Evolutionary conservation across 2,888 invertebrate genomes (phyloP).

Genomic region (Taenaris catops): DNA sequence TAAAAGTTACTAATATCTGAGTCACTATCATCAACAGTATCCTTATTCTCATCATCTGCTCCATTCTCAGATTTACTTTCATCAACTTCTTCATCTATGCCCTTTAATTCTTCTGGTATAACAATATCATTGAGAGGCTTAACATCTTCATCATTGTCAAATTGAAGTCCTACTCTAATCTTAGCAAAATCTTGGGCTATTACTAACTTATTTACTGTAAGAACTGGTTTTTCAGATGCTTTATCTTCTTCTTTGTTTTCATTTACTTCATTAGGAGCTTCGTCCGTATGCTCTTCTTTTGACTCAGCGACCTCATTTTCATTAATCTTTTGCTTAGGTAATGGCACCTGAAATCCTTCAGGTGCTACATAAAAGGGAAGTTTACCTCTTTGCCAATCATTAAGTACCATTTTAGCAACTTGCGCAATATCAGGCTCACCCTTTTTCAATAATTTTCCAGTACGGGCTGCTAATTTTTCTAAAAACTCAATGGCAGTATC

Average conservation of each 20-base stretch:
- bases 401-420: conserved; percentile 96
- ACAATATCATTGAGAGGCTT: conserved; percentile 77
- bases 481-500: conserved; percentile 91
- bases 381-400: conserved; percentile 99
- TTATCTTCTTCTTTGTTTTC: conserved; percentile 35
- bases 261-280: conserved; percentile 43
- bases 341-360: conserved; percentile 87
- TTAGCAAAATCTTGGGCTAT: conserved; percentile 91
- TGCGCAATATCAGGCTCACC: conserved; percentile 97
- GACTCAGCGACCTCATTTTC: conserved; percentile 30
- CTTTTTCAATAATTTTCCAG: conserved; percentile 95
- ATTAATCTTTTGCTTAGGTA: conserved; percentile 58
- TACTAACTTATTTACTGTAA: conserved; percentile 63
- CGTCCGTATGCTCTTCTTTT: conserved; percentile 37
- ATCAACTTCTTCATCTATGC: conserved; percentile 61
- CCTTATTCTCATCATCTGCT: conserved; percentile 34
- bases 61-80: conserved; percentile 39
- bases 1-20: conserved; percentile 84
- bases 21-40: conserved; percentile 66
- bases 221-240: conserved; percentile 41
- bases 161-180: conserved; percentile 87
- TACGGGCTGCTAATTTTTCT: conserved; percentile 91
- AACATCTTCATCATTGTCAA: conserved; percentile 82
- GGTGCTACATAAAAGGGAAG: conserved; percentile 96
- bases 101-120: conserved; percentile 57